Conservation (phyloP, 2,113 vertebrate species). For the Oreocharis arfaki region DNA sequence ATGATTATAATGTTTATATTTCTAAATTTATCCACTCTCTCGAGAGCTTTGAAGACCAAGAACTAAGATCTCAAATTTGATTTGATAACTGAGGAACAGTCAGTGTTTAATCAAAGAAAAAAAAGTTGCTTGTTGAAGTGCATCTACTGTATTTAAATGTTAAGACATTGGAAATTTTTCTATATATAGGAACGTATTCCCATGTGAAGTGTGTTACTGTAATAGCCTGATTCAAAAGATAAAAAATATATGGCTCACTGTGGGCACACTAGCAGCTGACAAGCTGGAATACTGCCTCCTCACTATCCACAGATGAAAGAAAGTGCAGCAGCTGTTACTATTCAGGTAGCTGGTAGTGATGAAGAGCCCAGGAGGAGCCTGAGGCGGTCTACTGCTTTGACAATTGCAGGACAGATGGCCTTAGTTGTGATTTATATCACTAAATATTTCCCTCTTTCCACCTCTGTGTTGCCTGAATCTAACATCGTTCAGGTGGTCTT, state of each 20-base stretch:
- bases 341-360: slow-evolving; percentile 67
- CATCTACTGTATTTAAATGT: slow-evolving; percentile 8
- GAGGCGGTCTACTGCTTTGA: slow-evolving; percentile 55
- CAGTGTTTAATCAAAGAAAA: slow-evolving; percentile 39
- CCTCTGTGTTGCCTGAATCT: not conserved
- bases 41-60: slow-evolving; percentile 14
- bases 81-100: slow-evolving; percentile 21
- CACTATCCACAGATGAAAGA: slow-evolving; percentile 54
- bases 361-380: slow-evolving; percentile 59
- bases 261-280: slow-evolving; percentile 46
- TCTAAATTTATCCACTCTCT: slow-evolving; percentile 11
- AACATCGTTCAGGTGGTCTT: not conserved
- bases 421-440: slow-evolving; percentile 51
- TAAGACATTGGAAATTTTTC: not conserved
- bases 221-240: slow-evolving; percentile 50
- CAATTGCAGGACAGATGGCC: slow-evolving; percentile 65
- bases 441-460: slow-evolving; percentile 44
- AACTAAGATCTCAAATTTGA: slow-evolving; percentile 21
- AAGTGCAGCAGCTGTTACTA: slow-evolving; percentile 64
- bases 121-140: not conserved
- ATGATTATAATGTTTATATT: not conserved
- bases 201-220: not conserved
- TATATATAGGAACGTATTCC: slow-evolving; percentile 24
- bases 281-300: slow-evolving; percentile 54
- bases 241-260: slow-evolving; percentile 54